phyloP scores from a whole-genome alignment of 2,797 vertebrate species.

The Mycteria americana region DNA sequence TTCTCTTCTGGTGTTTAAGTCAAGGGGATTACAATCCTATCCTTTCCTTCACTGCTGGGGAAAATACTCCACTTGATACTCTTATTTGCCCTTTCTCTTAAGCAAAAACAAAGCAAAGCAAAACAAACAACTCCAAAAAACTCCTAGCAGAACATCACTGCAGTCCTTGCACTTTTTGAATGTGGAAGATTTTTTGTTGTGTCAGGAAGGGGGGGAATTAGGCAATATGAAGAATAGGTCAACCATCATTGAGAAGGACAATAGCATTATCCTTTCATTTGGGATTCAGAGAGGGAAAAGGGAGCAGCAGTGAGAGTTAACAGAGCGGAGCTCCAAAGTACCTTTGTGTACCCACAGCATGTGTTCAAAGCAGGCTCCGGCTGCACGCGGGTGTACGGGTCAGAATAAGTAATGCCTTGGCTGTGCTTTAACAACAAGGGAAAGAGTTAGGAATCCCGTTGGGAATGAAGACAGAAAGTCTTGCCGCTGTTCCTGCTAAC shows the following conservation, averaged over 20 bases:
- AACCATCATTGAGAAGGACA: background rate
- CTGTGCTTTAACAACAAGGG: background rate
- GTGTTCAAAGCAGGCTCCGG: background rate
- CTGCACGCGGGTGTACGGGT: background rate
- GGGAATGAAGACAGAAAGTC: background rate
- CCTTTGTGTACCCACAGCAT: background rate
- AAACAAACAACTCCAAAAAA: background rate
- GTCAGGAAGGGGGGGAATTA: rapidly evolving
- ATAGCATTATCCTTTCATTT: background rate
- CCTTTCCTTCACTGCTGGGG: background rate
- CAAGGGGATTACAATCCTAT: background rate
- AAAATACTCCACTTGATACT: background rate
- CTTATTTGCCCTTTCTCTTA: background rate
- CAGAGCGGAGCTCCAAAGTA: background rate
- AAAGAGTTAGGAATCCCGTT: background rate
- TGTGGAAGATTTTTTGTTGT: rapidly evolving
- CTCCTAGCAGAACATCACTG: background rate
- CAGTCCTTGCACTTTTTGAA: background rate
- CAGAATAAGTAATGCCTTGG: background rate
- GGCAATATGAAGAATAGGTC: background rate
- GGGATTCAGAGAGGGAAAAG: background rate
- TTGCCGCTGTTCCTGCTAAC: background rate
- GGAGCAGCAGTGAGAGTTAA: background rate
- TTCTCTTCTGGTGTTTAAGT: background rate
- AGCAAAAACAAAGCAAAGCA: background rate